Percentiles rank a stretch among this genome's conserved stretches.
These are phyloP conservation scores for Zalophus californianus DNA, from an alignment of 2,797 vertebrate species.

Conservation along the genomic window DNA sequence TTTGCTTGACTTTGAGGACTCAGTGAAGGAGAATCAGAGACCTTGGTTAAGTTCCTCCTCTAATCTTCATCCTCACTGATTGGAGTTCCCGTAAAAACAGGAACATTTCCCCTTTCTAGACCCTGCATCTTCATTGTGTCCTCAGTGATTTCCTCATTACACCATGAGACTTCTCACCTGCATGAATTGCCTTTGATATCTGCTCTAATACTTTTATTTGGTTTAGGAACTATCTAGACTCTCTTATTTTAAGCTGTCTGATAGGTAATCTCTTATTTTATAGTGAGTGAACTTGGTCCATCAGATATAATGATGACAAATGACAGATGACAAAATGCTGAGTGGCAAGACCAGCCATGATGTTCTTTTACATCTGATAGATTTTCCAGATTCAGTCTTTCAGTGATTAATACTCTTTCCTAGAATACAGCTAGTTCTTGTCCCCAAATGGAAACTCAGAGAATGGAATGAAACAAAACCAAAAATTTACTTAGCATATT, in stretches of 20 bases:
- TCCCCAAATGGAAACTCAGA: background rate
- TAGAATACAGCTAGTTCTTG: background rate
- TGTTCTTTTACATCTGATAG: background rate
- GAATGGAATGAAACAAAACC: background rate
- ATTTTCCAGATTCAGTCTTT: background rate
- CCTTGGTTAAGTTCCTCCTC: rapidly evolving
- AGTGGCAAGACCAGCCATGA: background rate
- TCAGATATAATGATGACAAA: background rate
- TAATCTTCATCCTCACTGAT: rapidly evolving
- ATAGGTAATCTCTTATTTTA: background rate
- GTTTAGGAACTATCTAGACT: background rate
- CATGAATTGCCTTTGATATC: background rate
- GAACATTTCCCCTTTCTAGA: too few relatives aligned
- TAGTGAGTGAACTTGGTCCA: rapidly evolving
- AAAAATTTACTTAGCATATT: background rate
- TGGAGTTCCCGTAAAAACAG: background rate
- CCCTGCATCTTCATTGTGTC: rapidly evolving
- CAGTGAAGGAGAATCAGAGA: background rate
- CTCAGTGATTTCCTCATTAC: background rate
- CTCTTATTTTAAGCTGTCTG: background rate
- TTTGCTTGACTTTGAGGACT: background rate
- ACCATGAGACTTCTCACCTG: background rate
- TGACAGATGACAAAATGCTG: background rate
- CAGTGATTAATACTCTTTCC: background rate
- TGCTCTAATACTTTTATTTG: background rate